These are phyloP conservation scores for Melanostigma gelatinosum DNA, from an alignment of 2,113 vertebrate species.

Conservation along the genomic window DNA sequence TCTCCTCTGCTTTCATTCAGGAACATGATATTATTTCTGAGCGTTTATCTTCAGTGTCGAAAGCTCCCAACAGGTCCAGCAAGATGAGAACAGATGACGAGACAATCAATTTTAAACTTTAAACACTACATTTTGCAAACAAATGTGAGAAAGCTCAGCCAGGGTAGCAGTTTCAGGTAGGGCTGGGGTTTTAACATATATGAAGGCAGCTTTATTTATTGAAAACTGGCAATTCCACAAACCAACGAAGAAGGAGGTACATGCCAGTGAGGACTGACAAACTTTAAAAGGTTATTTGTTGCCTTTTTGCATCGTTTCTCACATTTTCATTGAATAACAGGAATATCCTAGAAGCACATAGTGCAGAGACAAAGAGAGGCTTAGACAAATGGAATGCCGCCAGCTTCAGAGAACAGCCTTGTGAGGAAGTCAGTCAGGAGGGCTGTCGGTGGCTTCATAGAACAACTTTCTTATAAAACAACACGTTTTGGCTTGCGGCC, in stretches of 20 bases:
- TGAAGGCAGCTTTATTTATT: background rate
- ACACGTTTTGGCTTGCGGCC: background rate
- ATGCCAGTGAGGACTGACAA: background rate
- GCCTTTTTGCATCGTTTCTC: background rate
- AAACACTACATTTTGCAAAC: background rate
- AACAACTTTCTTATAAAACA: background rate
- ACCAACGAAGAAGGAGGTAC: background rate
- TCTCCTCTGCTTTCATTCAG: background rate
- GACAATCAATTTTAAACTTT: background rate
- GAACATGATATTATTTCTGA: background rate
- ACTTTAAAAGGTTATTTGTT: background rate
- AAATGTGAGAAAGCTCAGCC: background rate
- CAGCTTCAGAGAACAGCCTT: background rate
- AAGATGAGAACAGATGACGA: background rate
- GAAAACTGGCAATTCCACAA: background rate
- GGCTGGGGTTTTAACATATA: background rate
- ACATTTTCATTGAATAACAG: background rate
- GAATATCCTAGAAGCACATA: background rate
- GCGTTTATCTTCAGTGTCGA: background rate
- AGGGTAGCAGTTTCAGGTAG: background rate
- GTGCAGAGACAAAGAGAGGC: background rate
- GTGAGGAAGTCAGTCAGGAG: background rate
- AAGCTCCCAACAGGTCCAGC: background rate
- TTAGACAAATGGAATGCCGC: background rate
- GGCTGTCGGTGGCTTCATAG: background rate